These are phyloP conservation scores for Margaritifera margaritifera DNA, from an alignment of 2,888 invertebrate genomes.

Conservation along the genomic window DNA sequence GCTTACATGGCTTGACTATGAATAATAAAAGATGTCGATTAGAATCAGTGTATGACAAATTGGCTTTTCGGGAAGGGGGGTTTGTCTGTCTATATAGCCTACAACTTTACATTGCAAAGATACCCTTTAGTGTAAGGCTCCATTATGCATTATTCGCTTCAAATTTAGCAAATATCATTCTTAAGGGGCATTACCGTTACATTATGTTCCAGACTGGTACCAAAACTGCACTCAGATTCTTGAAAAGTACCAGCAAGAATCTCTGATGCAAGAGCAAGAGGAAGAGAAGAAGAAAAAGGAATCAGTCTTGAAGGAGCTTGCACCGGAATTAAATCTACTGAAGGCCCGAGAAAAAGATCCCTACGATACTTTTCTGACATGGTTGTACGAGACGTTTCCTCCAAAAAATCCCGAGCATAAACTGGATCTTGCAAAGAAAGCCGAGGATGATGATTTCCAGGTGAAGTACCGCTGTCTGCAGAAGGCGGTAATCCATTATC, in stretches of 20 bases:
- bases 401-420: conserved; percentile 42
- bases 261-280: conserved; percentile 32
- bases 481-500: conserved; percentile 51
- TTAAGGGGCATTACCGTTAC: too few species aligned
- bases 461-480: conserved; percentile 41
- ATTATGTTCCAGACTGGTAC: conserved; percentile 47
- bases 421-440: conserved; percentile 22
- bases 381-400: conserved; percentile 40
- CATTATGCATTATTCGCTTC: too few species aligned
- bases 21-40: too few species aligned
- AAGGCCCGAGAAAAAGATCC: conserved; percentile 19
- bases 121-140: too few species aligned
- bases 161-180: too few species aligned
- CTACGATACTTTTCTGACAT: conserved; percentile 33
- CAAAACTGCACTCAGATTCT: conserved; percentile 33
- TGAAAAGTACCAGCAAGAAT: conserved; percentile 43
- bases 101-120: too few species aligned
- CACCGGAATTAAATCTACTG: conserved; percentile 30
- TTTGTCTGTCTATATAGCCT: too few species aligned
- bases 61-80: too few species aligned
- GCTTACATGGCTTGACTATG: too few species aligned
- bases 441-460: conserved; percentile 3
- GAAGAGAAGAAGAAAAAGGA: conserved; percentile 31
- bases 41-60: too few species aligned
- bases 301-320: conserved; percentile 27